phyloP scores from a whole-genome alignment of 2,113 vertebrate species.

The Periophthalmus modestus region DNA sequence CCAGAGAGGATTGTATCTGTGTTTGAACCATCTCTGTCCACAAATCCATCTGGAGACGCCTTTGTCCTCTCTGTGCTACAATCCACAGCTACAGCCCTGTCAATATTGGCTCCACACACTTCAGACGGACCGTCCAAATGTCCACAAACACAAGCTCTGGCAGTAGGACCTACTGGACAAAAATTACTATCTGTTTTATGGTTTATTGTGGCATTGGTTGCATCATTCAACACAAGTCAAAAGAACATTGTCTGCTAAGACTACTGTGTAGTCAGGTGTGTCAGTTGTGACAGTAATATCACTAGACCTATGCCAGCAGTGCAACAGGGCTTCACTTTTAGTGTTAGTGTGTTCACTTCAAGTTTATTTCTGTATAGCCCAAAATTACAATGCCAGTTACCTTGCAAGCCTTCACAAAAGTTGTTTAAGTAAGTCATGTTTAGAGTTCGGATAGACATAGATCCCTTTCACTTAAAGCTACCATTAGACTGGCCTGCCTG shows the following conservation, averaged over 20 bases:
- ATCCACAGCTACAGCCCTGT: slow-evolving; percentile 8
- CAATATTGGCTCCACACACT: slow-evolving; percentile 26
- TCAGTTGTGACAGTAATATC: too few relatives aligned
- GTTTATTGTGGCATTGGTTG: not conserved
- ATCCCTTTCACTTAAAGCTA: too few relatives aligned
- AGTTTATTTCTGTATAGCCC: too few relatives aligned
- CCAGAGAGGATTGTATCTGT: not conserved
- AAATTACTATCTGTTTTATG: not conserved
- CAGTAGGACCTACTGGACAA: not conserved
- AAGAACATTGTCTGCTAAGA: not conserved
- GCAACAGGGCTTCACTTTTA: too few relatives aligned
- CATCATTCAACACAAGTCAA: not conserved
- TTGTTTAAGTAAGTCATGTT: too few relatives aligned
- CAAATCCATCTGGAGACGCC: slow-evolving; percentile 37
- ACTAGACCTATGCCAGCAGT: too few relatives aligned
- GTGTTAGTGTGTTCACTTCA: too few relatives aligned
- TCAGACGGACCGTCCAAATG: slow-evolving; percentile 4
- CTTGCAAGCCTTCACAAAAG: too few relatives aligned
- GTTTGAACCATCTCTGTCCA: slow-evolving; percentile 19
- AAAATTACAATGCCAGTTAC: too few relatives aligned
- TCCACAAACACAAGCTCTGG: slow-evolving; percentile 1
- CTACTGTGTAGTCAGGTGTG: not conserved
- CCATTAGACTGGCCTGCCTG: too few relatives aligned
- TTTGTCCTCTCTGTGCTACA: slow-evolving; percentile 5
- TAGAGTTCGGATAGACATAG: too few relatives aligned